Base-by-base conservation (phyloP, 2,888 invertebrate genomes). In the Drosophila mettleri region DNA sequence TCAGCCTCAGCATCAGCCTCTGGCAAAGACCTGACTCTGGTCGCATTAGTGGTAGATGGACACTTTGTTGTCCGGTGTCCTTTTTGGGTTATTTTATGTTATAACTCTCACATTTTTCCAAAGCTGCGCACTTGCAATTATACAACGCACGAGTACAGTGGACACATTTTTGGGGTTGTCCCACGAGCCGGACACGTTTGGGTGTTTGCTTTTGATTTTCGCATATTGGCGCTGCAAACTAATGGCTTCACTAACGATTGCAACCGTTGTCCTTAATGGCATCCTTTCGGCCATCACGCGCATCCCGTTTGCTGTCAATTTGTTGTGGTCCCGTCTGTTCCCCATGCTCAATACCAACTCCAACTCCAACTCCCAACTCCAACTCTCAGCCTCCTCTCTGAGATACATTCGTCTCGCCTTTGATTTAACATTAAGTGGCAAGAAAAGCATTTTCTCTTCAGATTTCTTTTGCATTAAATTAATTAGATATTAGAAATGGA, bases 191-290 rank as follows among this genome's bases (percentile, higher is more conserved):
- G 45, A 55, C 59, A 45, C 52, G 33, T 57, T 57, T 31, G 16
- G 38, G 63, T 48, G 58, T 65, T 54, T 74, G 64, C 46, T 34
- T 77, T 69, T 73, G 87, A 82, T 86, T 80, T 74, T 79, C 79
- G 74, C 79, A 78, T 83, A 74, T 73, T 79, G 84, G 71, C 64
- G 71, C 74, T 70, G 53, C 74, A 63, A 88, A 80, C 83, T 82
- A 88, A 83, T 85, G 81, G 87, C 85, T 86, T 83, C 73, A 86
- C 83, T 86, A 86, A 86, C 83, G 87, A 73, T 82, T 87, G 84
- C 80, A 84, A 79, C 85, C 78, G 85, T 85, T 86, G 86, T 78
- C 71, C 69, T 78, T 86, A 83, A 86, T 86, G 78, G 86, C 82
- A 77, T 76, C 74, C 80, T 78, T 80, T 78, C 69, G 68, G 81